Percentiles rank a stretch among this genome's conserved stretches.
Evolutionary conservation across 2,888 invertebrate genomes (phyloP).

Genomic region (Phortica magna): DNA sequence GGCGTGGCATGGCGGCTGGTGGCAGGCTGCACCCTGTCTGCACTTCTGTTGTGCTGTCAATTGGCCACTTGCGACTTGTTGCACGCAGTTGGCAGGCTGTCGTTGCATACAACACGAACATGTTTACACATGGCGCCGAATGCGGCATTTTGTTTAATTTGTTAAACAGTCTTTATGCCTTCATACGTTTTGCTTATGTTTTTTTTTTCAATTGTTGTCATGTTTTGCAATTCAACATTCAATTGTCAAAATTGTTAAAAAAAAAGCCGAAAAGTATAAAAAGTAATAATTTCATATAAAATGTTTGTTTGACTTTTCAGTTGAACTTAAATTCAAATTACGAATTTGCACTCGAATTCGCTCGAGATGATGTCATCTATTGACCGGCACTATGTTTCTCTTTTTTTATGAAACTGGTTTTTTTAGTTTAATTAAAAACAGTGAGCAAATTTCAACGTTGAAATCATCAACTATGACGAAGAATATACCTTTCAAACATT

Average conservation of each 20-base stretch:
- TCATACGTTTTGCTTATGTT: background rate
- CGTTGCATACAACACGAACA: background rate
- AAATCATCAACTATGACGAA: background rate
- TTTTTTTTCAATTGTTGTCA: background rate
- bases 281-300: background rate
- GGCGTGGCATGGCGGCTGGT: background rate
- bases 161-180: background rate
- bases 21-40: background rate
- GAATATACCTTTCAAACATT: background rate
- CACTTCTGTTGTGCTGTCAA: background rate
- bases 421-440: background rate
- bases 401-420: background rate
- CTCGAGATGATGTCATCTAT: constrained; percentile 1
- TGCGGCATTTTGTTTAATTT: background rate
- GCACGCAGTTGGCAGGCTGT: constrained; percentile 1
- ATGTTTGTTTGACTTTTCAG: background rate
- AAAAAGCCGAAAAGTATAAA: no score
- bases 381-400: background rate
- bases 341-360: background rate
- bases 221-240: background rate
- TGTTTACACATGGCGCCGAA: background rate
- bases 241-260: background rate
- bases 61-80: constrained; percentile 20
- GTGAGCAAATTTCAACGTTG: background rate
- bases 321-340: background rate